phyloP scores from a whole-genome alignment of 2,797 vertebrate genomes.

The Hafferia zeledoni region DNA sequence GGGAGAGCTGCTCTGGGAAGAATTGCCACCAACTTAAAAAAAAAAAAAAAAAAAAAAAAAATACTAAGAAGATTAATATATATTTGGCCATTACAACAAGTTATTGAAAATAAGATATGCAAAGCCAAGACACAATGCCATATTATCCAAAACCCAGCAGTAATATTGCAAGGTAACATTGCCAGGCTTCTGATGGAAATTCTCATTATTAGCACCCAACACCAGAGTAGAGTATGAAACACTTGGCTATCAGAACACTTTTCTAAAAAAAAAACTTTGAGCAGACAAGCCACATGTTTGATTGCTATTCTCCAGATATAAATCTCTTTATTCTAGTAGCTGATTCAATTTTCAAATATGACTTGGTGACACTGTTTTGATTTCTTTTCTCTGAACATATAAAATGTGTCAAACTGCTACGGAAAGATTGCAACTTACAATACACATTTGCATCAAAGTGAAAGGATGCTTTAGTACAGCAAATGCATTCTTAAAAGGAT shows the following conservation, averaged over 20 bases:
- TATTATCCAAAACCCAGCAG: neutral
- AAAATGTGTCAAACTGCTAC: constrained; percentile 29
- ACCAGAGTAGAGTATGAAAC: neutral
- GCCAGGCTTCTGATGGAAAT: neutral
- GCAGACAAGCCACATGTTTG: neutral
- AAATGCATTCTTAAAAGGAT: neutral
- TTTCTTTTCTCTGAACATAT: constrained; percentile 15
- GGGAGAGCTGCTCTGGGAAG: constrained; percentile 96
- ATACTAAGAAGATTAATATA: neutral
- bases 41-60: neutral
- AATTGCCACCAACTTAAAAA: constrained; percentile 87
- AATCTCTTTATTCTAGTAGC: constrained; percentile 15
- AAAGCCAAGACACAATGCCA: neutral
- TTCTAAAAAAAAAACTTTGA: neutral
- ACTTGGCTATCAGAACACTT: neutral
- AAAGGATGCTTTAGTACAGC: neutral
- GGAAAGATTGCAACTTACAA: neutral
- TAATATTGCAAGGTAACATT: neutral
- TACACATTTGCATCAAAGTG: neutral
- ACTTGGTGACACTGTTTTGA: constrained; percentile 7
- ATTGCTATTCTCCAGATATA: neutral
- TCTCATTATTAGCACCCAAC: neutral
- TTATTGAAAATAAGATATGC: neutral
- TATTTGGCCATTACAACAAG: neutral
- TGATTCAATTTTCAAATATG: constrained; percentile 27